phyloP scores from a whole-genome alignment of 2,797 vertebrate species.

The Chelon auratus region DNA sequence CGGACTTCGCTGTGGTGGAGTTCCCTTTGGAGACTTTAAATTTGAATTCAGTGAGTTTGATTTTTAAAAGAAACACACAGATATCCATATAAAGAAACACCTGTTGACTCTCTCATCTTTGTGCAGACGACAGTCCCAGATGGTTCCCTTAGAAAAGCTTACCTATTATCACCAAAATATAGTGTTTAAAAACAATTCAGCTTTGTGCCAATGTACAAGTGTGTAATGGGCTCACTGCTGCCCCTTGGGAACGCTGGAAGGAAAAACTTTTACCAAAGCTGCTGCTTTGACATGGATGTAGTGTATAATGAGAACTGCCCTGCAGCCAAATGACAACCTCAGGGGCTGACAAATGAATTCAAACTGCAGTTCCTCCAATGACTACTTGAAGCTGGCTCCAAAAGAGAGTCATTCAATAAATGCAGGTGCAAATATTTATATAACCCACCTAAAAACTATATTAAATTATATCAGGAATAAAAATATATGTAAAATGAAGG shows the following conservation, averaged over 20 bases:
- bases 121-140: not conserved
- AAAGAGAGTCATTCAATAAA: too few relatives aligned
- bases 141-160: not conserved
- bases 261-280: not conserved
- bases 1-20: not conserved
- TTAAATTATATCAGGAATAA: too few relatives aligned
- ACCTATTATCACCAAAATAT: not conserved
- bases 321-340: too few relatives aligned
- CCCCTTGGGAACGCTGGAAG: not conserved
- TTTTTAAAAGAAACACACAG: not conserved
- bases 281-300: not conserved
- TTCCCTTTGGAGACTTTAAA: constrained; percentile 1
- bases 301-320: not conserved
- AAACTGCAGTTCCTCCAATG: too few relatives aligned
- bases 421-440: too few relatives aligned
- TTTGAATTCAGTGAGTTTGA: not conserved
- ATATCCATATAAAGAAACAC: not conserved
- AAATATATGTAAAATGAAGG: too few relatives aligned
- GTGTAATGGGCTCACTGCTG: not conserved
- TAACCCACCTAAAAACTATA: too few relatives aligned
- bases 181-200: too few relatives aligned
- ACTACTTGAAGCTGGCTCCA: too few relatives aligned
- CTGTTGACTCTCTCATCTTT: not conserved
- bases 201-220: too few relatives aligned
- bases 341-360: too few relatives aligned